Percentiles rank a stretch among this genome's conserved stretches.
These are phyloP conservation scores for Zygogramma bicolorata DNA, from an alignment of 2,888 invertebrate species.

Conservation along the genomic window DNA sequence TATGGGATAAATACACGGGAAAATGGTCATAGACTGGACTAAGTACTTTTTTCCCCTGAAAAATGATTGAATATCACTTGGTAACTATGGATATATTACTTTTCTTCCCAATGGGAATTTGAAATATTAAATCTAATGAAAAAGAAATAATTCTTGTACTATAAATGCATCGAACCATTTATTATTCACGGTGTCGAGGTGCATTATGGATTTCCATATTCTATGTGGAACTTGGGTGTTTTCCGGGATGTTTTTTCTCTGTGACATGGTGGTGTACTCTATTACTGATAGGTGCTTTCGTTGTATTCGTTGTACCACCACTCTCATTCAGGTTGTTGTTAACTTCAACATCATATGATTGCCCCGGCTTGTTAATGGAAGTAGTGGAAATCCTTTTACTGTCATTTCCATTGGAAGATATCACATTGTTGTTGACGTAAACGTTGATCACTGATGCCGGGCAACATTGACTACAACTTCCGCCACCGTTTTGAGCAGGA, in stretches of 20 bases:
- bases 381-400: not conserved
- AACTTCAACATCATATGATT: constrained; percentile 4
- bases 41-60: no score
- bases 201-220: not conserved
- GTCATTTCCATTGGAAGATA: not conserved
- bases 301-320: not conserved
- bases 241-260: not conserved
- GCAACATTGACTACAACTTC: not conserved
- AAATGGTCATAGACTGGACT: no score
- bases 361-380: not conserved
- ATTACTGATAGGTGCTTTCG: not conserved
- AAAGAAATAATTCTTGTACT: not conserved
- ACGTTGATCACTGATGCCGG: constrained; percentile 7
- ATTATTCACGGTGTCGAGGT: not conserved
- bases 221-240: not conserved
- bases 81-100: no score
- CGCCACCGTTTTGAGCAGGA: not conserved
- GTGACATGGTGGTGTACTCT: not conserved
- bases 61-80: no score
- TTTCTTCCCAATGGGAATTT: no score
- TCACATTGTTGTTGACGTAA: constrained; percentile 13
- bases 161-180: not conserved
- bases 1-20: no score
- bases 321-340: constrained; percentile 2
- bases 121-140: no score